Evolutionary conservation across 2,888 invertebrate genomes (phyloP).

Genomic region (Erebia palarica): DNA sequence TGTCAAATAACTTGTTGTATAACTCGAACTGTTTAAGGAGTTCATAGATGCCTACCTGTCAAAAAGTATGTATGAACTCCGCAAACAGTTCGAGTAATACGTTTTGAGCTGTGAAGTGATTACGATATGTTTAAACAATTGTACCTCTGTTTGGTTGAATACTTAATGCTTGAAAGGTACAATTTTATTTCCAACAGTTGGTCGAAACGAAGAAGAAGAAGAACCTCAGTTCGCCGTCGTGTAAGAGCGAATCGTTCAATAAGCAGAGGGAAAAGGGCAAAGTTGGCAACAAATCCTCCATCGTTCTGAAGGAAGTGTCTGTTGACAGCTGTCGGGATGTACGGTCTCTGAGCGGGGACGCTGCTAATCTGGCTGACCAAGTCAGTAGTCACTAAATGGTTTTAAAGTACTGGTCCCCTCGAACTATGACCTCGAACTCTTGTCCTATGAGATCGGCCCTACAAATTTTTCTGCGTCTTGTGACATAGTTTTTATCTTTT

Average conservation of each 20-base stretch:
- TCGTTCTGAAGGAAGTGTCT: slow-evolving; percentile 55
- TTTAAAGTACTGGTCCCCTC: no score
- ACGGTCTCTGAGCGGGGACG: slow-evolving; percentile 50
- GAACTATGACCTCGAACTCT: no score
- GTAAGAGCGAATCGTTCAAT: slow-evolving; percentile 46
- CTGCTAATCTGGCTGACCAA: slow-evolving; percentile 61
- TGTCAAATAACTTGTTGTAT: no score
- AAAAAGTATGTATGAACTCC: no score
- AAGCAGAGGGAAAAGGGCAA: slow-evolving; percentile 50
- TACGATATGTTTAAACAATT: no score
- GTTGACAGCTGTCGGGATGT: slow-evolving; percentile 46
- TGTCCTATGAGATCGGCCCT: no score
- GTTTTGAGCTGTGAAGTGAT: no score
- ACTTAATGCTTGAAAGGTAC: not conserved
- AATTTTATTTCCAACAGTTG: slow-evolving; percentile 37
- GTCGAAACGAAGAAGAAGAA: slow-evolving; percentile 40
- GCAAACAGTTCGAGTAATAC: no score
- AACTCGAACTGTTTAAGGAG: no score
- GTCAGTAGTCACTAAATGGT: slow-evolving; percentile 43
- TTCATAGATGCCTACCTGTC: no score
- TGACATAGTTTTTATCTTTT: no score
- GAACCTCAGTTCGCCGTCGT: slow-evolving; percentile 40
- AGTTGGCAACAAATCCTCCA: slow-evolving; percentile 54
- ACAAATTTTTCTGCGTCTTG: no score
- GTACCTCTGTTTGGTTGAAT: not conserved